Conservation (phyloP, 2,888 invertebrate species). For the Lasiommata megera region DNA sequence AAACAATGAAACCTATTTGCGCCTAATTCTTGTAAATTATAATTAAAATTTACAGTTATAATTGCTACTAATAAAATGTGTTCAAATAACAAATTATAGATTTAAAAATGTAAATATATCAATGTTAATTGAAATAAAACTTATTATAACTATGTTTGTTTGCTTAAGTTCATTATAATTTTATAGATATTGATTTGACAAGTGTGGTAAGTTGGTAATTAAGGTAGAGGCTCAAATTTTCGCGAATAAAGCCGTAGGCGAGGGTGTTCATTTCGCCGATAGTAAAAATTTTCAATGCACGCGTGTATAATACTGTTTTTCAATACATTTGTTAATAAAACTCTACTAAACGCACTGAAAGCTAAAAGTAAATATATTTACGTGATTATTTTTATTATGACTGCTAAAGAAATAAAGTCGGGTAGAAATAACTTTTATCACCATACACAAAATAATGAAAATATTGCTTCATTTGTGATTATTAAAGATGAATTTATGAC, state of each 20-base stretch:
- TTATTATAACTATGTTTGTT: background rate
- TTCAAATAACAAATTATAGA: slow-evolving; percentile 1
- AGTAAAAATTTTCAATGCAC: too few relatives aligned
- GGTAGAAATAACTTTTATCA: too few relatives aligned
- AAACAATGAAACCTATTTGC: background rate
- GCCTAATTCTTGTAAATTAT: background rate
- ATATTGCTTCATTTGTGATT: too few relatives aligned
- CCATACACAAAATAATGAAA: too few relatives aligned
- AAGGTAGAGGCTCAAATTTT: background rate
- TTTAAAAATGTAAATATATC: background rate
- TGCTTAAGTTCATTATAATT: background rate
- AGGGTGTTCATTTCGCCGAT: background rate
- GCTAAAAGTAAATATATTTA: too few relatives aligned
- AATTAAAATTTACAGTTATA: background rate
- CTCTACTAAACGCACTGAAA: too few relatives aligned
- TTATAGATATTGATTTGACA: background rate
- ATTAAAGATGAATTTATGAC: too few relatives aligned
- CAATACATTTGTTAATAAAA: background rate
- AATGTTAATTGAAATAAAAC: background rate
- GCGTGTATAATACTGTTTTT: background rate
- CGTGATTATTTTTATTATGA: too few relatives aligned
- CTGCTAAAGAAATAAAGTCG: too few relatives aligned
- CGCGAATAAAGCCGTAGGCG: background rate
- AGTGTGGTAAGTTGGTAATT: background rate
- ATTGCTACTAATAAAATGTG: slow-evolving; percentile 5